These are phyloP conservation scores for Eutolmus rufibarbis DNA, from an alignment of 2,888 invertebrate genomes.

Conservation along the genomic window DNA sequence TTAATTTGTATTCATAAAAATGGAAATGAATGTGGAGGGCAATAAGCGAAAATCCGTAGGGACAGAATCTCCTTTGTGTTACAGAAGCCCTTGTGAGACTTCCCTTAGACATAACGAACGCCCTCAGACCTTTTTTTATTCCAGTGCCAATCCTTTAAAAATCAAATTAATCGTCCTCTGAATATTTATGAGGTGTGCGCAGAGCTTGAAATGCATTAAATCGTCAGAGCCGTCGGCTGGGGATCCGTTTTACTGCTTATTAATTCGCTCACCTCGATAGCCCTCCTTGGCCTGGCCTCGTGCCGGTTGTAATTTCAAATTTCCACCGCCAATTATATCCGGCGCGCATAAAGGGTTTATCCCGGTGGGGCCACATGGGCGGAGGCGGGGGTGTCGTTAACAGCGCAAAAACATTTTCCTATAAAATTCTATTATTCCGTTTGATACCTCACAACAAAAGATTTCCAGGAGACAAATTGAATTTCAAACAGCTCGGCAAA, in stretches of 20 bases:
- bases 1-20: not conserved
- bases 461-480: conserved; percentile 21
- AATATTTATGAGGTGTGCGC: not conserved
- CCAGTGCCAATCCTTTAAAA: not conserved
- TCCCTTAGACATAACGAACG: not conserved
- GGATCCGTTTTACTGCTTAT: not conserved
- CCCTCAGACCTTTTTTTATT: not conserved
- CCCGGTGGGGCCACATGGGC: not conserved
- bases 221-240: not conserved
- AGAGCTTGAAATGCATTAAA: not conserved
- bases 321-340: not conserved
- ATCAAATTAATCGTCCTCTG: not conserved
- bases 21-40: not conserved
- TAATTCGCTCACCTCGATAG: not conserved
- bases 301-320: not conserved
- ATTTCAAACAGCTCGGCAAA: conserved; percentile 21
- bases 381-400: not conserved
- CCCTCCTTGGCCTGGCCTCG: not conserved
- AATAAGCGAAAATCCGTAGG: not conserved
- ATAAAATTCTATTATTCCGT: conserved; percentile 11
- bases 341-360: not conserved
- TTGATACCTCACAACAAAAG: not conserved
- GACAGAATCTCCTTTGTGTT: not conserved
- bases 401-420: not conserved
- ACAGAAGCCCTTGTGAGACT: not conserved